Evolutionary conservation across 2,113 vertebrate species (phyloP).

Genomic region (Grus americana): DNA sequence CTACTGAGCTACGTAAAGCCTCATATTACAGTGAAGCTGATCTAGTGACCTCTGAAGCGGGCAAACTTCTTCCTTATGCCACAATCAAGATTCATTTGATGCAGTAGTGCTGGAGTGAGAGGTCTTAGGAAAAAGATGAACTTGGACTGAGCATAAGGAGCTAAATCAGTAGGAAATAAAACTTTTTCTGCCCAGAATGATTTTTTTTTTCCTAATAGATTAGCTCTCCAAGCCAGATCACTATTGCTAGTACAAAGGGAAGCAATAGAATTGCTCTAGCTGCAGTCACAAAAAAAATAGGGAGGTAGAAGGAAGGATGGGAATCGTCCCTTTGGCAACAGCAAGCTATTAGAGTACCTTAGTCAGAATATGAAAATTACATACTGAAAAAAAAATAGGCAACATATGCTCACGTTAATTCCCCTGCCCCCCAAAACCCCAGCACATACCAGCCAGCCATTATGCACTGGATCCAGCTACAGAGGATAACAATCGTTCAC

Average conservation of each 20-base stretch:
- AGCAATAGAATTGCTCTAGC: not conserved
- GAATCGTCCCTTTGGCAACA: not conserved
- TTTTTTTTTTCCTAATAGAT: not conserved
- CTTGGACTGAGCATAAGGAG: not conserved
- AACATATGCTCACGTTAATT: not conserved
- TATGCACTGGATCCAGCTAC: not conserved
- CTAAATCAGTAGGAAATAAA: not conserved
- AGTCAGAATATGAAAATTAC: not conserved
- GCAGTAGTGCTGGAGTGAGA: not conserved
- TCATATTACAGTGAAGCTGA: not conserved
- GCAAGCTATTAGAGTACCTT: not conserved
- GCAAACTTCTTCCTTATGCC: not conserved
- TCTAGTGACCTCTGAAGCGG: not conserved
- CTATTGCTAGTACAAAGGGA: not conserved
- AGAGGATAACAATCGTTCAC: not conserved
- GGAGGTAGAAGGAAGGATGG: not conserved
- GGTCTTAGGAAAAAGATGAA: not conserved
- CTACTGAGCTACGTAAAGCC: not conserved
- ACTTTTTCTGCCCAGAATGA: not conserved
- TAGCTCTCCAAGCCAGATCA: not conserved
- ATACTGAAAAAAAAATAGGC: not conserved
- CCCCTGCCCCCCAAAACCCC: not conserved
- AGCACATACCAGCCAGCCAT: not conserved
- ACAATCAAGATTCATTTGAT: not conserved
- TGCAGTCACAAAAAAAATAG: not conserved